phyloP scores from a whole-genome alignment of 2,113 vertebrate genomes.

The Ardeotis arabs region DNA sequence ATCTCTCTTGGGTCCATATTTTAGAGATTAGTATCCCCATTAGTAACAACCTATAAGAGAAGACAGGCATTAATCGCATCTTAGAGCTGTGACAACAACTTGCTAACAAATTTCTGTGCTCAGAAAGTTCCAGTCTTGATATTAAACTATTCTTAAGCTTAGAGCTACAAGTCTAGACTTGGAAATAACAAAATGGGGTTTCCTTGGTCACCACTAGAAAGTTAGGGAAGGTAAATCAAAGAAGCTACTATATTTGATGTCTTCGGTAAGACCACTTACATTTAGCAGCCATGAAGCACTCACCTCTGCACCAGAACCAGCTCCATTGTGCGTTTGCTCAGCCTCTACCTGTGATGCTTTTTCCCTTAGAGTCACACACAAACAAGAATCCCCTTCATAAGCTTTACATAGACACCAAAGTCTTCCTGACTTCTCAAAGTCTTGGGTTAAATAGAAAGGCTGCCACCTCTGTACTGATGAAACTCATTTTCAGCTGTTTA shows the following conservation, averaged over 20 bases:
- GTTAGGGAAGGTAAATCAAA: accelerated
- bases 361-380: background rate
- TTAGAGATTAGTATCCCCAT: background rate
- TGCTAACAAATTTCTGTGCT: background rate
- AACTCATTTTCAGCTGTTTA: background rate
- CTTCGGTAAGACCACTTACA: accelerated
- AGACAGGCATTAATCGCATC: background rate
- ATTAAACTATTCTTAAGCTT: background rate
- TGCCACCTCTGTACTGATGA: background rate
- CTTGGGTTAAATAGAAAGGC: accelerated
- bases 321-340: background rate
- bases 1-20: background rate
- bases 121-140: accelerated
- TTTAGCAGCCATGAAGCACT: background rate
- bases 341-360: accelerated
- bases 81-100: background rate
- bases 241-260: accelerated
- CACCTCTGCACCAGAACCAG: background rate
- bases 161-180: background rate
- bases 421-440: accelerated
- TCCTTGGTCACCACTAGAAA: background rate
- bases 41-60: slow-evolving; percentile 11
- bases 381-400: background rate
- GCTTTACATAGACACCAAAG: accelerated
- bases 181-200: accelerated